Evolutionary conservation across 2,888 invertebrate genomes (phyloP).

Genomic region (Caenorhabditis sp.): DNA sequence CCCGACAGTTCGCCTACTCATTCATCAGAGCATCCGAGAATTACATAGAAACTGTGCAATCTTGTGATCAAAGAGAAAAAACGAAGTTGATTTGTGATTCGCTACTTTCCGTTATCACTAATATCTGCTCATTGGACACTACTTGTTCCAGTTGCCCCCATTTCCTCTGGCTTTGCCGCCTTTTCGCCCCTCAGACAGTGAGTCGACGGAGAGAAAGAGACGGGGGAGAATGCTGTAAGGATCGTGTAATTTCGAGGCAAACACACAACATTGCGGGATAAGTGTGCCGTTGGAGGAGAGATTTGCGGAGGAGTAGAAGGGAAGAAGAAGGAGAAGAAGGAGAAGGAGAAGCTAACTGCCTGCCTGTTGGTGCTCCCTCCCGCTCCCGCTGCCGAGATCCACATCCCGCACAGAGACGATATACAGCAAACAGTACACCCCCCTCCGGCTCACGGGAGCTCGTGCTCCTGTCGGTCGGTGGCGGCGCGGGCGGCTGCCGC

Average conservation of each 20-base stretch:
- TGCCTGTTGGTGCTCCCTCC: too few species aligned
- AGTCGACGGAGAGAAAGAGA: not conserved
- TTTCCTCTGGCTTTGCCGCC: conserved; percentile 7
- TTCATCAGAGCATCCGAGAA: conserved; percentile 1
- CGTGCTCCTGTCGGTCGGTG: conserved; percentile 44
- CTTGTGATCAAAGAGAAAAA: conserved; percentile 44
- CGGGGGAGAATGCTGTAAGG: conserved; percentile 43
- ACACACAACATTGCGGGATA: conserved; percentile 29
- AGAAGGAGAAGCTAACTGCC: too few species aligned
- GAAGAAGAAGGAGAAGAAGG: too few species aligned
- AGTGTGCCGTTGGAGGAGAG: conserved; percentile 60
- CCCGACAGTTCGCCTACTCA: too few species aligned
- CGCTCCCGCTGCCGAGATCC: not conserved
- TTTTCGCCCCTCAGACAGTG: conserved; percentile 18
- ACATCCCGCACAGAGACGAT: conserved; percentile 17
- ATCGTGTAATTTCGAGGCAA: conserved; percentile 62
- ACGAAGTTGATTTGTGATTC: conserved; percentile 43
- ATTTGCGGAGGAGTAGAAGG: conserved; percentile 57
- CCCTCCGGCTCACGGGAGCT: conserved; percentile 40
- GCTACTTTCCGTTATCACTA: not conserved
- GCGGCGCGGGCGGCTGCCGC: conserved; percentile 40
- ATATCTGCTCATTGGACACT: conserved; percentile 43
- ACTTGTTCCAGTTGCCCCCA: not conserved
- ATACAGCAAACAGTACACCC: conserved; percentile 52
- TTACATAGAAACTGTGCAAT: conserved; percentile 6